Evolutionary conservation across 1,140 invertebrate species (phyloP).

Genomic region (Drosophila lowei): DNA sequence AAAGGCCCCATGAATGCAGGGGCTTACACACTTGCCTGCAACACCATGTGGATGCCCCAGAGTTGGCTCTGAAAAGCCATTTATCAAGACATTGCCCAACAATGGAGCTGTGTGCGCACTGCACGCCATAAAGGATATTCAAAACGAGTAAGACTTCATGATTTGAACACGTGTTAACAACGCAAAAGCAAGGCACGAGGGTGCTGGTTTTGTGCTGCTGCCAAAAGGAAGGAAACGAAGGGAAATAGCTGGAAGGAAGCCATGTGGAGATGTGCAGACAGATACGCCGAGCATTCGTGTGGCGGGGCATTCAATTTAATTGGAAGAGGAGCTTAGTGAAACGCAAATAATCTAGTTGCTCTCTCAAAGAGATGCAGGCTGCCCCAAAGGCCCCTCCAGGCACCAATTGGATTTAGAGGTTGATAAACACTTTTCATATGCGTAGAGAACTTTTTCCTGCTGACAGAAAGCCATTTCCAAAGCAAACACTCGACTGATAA

Average conservation of each 20-base stretch:
- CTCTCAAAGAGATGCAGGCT: not conserved
- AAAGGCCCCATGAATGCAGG: not conserved
- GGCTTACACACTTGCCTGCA: conserved; percentile 4
- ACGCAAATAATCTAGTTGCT: conserved; percentile 32
- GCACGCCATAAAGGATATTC: conserved; percentile 59
- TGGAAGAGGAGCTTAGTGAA: conserved; percentile 32
- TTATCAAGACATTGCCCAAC: conserved; percentile 67
- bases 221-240: conserved; percentile 6
- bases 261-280: no score
- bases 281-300: no score
- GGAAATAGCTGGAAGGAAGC: conserved; percentile 6
- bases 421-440: conserved; percentile 17
- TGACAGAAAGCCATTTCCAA: not conserved
- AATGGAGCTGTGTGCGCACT: conserved; percentile 31
- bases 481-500: conserved; percentile 12
- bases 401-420: not conserved
- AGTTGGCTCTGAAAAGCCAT: conserved; percentile 48
- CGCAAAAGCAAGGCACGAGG: conserved; percentile 28
- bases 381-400: not conserved
- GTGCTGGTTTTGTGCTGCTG: conserved; percentile 13
- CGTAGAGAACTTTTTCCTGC: not conserved
- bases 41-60: conserved; percentile 4
- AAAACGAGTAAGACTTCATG: conserved; percentile 59
- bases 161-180: conserved; percentile 71
- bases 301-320: conserved; percentile 10